Conservation (phyloP, 2,888 invertebrate species). For the Busseola fusca region DNA sequence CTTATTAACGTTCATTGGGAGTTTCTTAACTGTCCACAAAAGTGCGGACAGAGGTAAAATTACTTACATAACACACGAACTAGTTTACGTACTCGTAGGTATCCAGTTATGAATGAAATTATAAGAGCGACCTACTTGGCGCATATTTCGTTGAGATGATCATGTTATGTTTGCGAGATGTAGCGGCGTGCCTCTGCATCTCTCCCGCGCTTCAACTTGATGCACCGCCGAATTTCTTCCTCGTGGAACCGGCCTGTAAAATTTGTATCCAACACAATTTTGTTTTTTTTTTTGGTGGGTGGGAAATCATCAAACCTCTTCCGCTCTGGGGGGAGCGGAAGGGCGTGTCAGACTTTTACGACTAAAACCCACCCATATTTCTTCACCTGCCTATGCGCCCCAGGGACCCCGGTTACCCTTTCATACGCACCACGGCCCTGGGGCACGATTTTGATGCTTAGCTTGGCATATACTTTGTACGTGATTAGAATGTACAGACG, state of each 20-base stretch:
- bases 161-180: constrained; percentile 53
- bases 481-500: neutral
- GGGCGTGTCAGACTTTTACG: too few species aligned
- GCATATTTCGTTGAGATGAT: constrained; percentile 56
- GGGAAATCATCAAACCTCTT: too few species aligned
- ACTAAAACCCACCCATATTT: too few species aligned
- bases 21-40: constrained; percentile 69
- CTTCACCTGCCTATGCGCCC: too few species aligned
- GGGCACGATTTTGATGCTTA: neutral
- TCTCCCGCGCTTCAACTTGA: constrained; percentile 43
- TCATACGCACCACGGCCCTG: too few species aligned
- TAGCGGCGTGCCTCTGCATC: constrained; percentile 49
- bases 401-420: too few species aligned
- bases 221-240: constrained; percentile 33
- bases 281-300: too few species aligned
- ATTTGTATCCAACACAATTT: neutral
- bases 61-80: constrained; percentile 65
- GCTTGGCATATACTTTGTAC: neutral
- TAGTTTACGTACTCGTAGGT: constrained; percentile 63
- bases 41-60: constrained; percentile 45
- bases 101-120: constrained; percentile 68
- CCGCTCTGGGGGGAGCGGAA: too few species aligned
- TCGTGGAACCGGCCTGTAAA: constrained; percentile 12
- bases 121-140: constrained; percentile 64
- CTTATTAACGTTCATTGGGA: constrained; percentile 39